Evolutionary conservation across 2,797 vertebrate genomes (phyloP).

Genomic region (Halcyon leucocephala): DNA sequence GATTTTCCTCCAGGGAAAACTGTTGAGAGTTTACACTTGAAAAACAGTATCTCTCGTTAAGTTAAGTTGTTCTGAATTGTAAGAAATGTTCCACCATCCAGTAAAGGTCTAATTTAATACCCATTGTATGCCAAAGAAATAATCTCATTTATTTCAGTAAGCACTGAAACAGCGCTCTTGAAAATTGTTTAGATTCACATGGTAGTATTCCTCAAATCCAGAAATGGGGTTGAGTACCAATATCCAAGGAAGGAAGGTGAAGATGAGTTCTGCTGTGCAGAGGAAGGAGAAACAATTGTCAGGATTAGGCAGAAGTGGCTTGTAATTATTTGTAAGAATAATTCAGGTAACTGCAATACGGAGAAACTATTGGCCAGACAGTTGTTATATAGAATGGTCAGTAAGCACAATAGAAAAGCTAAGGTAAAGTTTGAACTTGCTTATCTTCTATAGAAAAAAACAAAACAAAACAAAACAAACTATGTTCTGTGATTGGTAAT

Average conservation of each 20-base stretch:
- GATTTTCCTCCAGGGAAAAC: conserved; percentile 36
- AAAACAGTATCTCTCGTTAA: conserved; percentile 31
- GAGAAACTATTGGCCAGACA: neutral
- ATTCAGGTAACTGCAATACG: neutral
- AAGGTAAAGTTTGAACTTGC: neutral
- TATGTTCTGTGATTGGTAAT: neutral
- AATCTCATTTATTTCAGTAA: neutral
- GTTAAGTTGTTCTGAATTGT: neutral
- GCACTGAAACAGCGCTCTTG: neutral
- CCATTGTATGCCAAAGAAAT: neutral
- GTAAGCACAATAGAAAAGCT: neutral
- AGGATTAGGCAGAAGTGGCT: neutral
- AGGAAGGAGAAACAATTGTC: neutral
- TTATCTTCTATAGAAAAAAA: neutral
- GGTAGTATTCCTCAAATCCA: neutral
- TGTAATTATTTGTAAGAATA: neutral
- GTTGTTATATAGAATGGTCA: neutral
- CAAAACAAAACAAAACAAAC: neutral
- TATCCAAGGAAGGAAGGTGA: neutral
- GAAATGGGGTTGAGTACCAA: neutral
- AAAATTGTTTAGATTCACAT: neutral
- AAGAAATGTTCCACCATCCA: conserved; percentile 1
- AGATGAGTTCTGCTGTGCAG: neutral
- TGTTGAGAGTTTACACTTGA: neutral
- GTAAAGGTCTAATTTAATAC: conserved; percentile 11